phyloP scores from a whole-genome alignment of 2,888 invertebrate species.

The Branchellion lobata region DNA sequence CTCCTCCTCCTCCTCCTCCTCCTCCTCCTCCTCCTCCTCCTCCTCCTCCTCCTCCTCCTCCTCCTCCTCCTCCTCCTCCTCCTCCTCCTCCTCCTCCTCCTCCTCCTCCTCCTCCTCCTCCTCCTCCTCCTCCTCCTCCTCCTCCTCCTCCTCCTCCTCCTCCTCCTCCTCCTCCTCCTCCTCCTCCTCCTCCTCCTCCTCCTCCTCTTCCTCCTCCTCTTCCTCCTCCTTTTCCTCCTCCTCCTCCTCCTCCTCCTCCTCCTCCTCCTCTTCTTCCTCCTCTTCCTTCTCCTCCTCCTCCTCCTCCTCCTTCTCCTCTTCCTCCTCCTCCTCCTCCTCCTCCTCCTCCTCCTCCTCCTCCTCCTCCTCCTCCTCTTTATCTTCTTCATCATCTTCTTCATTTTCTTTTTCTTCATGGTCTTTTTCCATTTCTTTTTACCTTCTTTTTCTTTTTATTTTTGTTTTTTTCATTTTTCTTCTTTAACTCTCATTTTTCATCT shows the following conservation, averaged over 20 bases:
- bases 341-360: neutral
- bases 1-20: no score
- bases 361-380: neutral
- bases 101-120: constrained; percentile 13
- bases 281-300: neutral
- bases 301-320: neutral
- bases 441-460: no score
- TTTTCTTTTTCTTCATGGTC: no score
- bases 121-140: constrained; percentile 19
- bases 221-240: neutral
- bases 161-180: constrained; percentile 8
- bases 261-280: neutral
- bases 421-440: no score
- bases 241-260: neutral
- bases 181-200: neutral
- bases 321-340: neutral
- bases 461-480: no score
- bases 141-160: neutral
- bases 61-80: neutral
- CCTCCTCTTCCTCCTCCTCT: neutral
- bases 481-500: no score
- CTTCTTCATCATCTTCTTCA: no score
- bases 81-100: neutral
- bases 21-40: neutral
- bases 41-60: no score